Evolutionary conservation across 1,140 invertebrate species (phyloP).

Genomic region (Cyphomyrmex costatus): DNA sequence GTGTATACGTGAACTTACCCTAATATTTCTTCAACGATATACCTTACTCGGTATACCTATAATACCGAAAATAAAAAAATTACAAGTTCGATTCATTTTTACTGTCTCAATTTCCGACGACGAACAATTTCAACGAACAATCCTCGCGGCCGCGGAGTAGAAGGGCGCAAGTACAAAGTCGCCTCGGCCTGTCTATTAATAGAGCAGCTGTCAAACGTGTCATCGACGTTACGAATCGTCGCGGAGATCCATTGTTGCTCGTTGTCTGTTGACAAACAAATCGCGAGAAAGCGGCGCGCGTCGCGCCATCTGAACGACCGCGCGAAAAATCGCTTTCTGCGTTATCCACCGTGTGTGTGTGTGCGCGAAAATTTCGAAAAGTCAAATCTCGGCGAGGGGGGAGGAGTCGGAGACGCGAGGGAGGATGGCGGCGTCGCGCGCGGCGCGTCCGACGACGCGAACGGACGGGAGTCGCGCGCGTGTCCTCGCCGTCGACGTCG

Average conservation of each 20-base stretch:
- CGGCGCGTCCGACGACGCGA: background rate
- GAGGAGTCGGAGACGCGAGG: too few relatives aligned
- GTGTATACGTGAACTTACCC: background rate
- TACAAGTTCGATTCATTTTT: background rate
- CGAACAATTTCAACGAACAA: too few relatives aligned
- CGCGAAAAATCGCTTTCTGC: background rate
- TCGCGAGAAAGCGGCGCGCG: slow-evolving; percentile 40
- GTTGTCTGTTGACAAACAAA: slow-evolving; percentile 66
- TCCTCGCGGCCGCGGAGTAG: background rate
- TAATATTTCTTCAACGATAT: background rate
- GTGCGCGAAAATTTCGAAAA: slow-evolving; percentile 65
- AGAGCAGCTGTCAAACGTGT: slow-evolving; percentile 40
- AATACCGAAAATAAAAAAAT: background rate
- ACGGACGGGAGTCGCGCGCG: background rate
- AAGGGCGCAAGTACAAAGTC: background rate
- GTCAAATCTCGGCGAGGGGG: background rate
- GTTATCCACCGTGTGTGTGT: background rate
- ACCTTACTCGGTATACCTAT: background rate
- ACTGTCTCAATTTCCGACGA: background rate
- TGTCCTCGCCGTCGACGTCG: slow-evolving; percentile 25
- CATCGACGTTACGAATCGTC: background rate
- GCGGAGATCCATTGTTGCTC: slow-evolving; percentile 21
- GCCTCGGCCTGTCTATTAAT: slow-evolving; percentile 32
- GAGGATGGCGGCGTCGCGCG: background rate
- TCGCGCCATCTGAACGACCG: slow-evolving; percentile 31